Percentiles rank a stretch among this genome's conserved stretches.
These are phyloP conservation scores for Galleria mellonella DNA, from an alignment of 1,140 invertebrate genomes.

Conservation along the genomic window DNA sequence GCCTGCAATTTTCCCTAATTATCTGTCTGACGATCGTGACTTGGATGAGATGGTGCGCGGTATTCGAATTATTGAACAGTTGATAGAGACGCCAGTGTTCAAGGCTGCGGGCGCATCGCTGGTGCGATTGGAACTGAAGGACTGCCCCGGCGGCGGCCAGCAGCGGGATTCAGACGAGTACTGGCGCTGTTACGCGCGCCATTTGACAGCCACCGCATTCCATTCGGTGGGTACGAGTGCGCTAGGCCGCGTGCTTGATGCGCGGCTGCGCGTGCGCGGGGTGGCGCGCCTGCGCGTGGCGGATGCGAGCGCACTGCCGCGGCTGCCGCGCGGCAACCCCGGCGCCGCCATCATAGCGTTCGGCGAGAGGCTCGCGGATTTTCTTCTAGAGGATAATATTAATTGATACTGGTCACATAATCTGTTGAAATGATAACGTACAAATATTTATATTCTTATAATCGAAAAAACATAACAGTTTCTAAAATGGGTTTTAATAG, in stretches of 20 bases:
- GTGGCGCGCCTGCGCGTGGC: constrained; percentile 58
- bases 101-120: constrained; percentile 29
- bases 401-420: no score
- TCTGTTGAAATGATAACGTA: no score
- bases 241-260: constrained; percentile 33
- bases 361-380: constrained; percentile 76
- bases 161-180: constrained; percentile 30
- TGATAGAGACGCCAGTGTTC: constrained; percentile 75
- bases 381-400: constrained; percentile 50
- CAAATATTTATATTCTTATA: no score
- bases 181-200: constrained; percentile 58
- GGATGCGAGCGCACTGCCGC: constrained; percentile 59
- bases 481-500: no score
- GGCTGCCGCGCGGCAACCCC: constrained; percentile 49
- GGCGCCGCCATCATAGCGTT: constrained; percentile 48
- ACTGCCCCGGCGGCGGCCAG: constrained; percentile 17
- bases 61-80: constrained; percentile 70
- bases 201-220: constrained; percentile 66
- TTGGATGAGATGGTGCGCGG: constrained; percentile 75
- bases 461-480: no score
- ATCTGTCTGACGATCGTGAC: constrained; percentile 78
- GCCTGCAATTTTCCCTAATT: constrained; percentile 88
- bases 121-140: constrained; percentile 14
- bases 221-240: constrained; percentile 57
- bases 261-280: constrained; percentile 49